These are phyloP conservation scores for Scaptomyza reducta DNA, from an alignment of 2,888 invertebrate species.

Conservation along the genomic window DNA sequence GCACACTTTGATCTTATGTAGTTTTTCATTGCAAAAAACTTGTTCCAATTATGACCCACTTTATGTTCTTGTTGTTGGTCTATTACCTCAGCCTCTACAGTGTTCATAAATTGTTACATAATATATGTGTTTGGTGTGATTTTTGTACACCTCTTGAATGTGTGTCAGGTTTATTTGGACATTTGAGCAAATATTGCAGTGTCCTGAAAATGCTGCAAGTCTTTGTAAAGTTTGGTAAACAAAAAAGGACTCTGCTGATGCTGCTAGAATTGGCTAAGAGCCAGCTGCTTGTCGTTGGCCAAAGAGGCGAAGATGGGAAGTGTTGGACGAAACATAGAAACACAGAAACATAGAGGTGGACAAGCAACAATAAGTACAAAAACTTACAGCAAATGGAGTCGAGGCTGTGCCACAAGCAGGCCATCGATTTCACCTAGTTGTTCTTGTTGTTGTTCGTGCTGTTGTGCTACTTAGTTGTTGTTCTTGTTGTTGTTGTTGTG, in stretches of 20 bases:
- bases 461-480: constrained; percentile 68
- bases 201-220: constrained; percentile 40
- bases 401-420: constrained; percentile 52
- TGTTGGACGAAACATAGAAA: too few relatives aligned
- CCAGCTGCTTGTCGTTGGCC: constrained; percentile 55
- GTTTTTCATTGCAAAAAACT: neutral
- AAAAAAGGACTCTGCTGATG: constrained; percentile 53
- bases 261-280: constrained; percentile 61
- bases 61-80: neutral
- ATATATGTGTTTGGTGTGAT: constrained; percentile 22
- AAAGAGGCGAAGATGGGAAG: neutral
- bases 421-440: constrained; percentile 51
- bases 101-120: constrained; percentile 21
- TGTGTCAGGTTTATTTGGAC: constrained; percentile 38
- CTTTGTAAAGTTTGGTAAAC: constrained; percentile 66
- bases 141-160: constrained; percentile 27
- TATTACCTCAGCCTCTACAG: neutral
- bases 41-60: constrained; percentile 5
- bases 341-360: neutral
- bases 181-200: constrained; percentile 43
- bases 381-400: constrained; percentile 62
- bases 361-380: constrained; percentile 58
- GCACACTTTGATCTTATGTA: neutral
- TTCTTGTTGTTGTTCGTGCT: constrained; percentile 7
- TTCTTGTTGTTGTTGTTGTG: constrained; percentile 41